phyloP scores from a whole-genome alignment of 2,888 invertebrate species.

The Teleogryllus oceanicus region DNA sequence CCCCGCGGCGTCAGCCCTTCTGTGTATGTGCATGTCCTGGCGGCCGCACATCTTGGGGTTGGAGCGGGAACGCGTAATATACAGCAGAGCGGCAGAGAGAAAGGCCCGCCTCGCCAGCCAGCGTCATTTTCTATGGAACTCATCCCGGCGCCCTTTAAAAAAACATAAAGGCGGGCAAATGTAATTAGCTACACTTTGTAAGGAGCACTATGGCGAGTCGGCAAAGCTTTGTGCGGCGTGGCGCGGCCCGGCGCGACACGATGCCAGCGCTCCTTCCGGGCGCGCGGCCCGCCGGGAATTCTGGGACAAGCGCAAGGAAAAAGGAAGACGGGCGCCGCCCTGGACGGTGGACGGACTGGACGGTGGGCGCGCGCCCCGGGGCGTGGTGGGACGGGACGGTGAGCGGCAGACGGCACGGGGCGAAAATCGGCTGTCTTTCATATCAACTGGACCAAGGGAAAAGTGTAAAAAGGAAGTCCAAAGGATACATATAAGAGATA shows the following conservation, averaged over 20 bases:
- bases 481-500: constrained; percentile 25
- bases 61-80: not conserved
- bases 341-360: no score
- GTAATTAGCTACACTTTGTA: constrained; percentile 6
- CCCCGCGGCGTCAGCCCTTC: not conserved
- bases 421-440: constrained; percentile 26
- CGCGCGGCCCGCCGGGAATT: no score
- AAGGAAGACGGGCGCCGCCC: no score
- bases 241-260: no score
- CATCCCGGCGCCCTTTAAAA: not conserved
- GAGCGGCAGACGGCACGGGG: not conserved
- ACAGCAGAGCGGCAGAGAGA: not conserved
- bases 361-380: no score
- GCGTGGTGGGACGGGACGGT: not conserved
- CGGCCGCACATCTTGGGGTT: not conserved
- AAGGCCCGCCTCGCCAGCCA: no score
- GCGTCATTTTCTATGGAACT: no score
- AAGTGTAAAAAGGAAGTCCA: constrained; percentile 21
- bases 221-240: no score
- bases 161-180: constrained; percentile 3
- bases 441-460: constrained; percentile 29
- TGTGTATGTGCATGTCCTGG: not conserved
- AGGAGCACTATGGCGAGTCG: not conserved
- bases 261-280: no score
- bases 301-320: no score